Evolutionary conservation across 2,797 vertebrate genomes (phyloP), one percentile per base, ranked within the genome.

Genomic region (Molothrus ater): DNA sequence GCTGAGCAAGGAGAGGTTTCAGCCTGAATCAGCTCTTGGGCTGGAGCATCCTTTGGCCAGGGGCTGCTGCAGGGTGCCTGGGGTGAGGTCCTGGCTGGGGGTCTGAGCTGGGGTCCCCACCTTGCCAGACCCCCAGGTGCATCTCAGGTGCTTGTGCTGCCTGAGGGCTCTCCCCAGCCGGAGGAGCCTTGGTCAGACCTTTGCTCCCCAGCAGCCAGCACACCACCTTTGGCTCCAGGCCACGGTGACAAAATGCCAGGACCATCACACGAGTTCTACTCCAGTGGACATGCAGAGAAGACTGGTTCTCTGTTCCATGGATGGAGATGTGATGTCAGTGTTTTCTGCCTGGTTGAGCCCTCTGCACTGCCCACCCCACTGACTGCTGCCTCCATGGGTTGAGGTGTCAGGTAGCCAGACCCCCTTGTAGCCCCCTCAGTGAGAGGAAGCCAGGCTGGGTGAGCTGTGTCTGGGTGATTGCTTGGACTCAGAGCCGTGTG

Each of bases 1-100:
- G 18, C 25, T 0, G 3, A 66, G 51, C n/a, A 10, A 51, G 65
- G 61, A 38, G 24, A 26, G 14, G 4, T 38, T 69, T 38, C 7
- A 29, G 0, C 36, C 47, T 26, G 32, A 31, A 40, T 6, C 0
- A 3, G 18, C 38, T 61, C 66, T 31, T 17, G 65, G 32, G 38
- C 34, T 13, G 34, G 26, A 1, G 25, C 1, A 0, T 24, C 59
- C 32, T 50, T 43, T 10, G 7, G 29, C 26, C 0, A 0, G 20
- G 57, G 48, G 38, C 14, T 47, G 43, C 6, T 26, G 50, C 51
- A 61, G 40, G 25, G 7, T 14, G 6, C 9, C 34, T 6, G 47
- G 31, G 32, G 10, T 53, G 66, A 64, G 24, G 5, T 56, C 48
- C 43, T 53, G 11, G 8, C 48, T 36, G 7, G 29, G 45, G 8